Base-by-base conservation (phyloP, 2,888 invertebrate species). In the Harpagoxenus sublaevis region DNA sequence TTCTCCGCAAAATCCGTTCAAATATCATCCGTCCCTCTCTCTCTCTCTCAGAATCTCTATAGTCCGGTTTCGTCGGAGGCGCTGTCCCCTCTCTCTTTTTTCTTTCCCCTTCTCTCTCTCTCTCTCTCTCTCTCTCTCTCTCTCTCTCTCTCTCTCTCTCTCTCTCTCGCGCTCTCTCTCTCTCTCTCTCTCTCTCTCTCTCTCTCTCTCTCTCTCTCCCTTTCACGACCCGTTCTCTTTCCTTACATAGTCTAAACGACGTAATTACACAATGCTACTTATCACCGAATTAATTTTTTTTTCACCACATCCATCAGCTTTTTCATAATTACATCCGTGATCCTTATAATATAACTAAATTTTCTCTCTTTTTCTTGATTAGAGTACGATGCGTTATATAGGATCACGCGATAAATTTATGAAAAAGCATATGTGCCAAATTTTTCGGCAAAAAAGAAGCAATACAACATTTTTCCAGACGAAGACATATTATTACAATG, bases 261-360 rank as follows among this genome's bases (percentile, higher is more conserved):
- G 88, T 91, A 85, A 81, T 88, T 84, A 84, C 65, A 86, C 23
- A 3, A 90, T 89, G 90, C 88, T 92, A 92, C 92, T 92, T 93
- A 92, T 86, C 73, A 91, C 90, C 90, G 89, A 83, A 77, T 74
- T 84, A 87, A 87, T 81, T 60, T n/a, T 81, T 55, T 28, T 81
- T 51, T 66, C 70, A 42, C 71, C 62, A 63, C 62, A 63, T 71
- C 82, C 70, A 35, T 51, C 63, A 65, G 78, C 86, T 81, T 90
- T 89, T 84, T 86, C 83, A 68, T 89, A 86, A 86, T 70, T 82
- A 62, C 78, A 71, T 81, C 87, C 84, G 84, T 86, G 85, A 87
- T 84, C 73, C 60, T 39, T 84, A 18, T 63, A 60, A 57, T 60
- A 65, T 51, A 31, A 45, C 23, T 1, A 23, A 39, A 68, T 28